Base-by-base conservation (phyloP, 2,797 vertebrate species). In the Stomatorhinus walkeri region DNA sequence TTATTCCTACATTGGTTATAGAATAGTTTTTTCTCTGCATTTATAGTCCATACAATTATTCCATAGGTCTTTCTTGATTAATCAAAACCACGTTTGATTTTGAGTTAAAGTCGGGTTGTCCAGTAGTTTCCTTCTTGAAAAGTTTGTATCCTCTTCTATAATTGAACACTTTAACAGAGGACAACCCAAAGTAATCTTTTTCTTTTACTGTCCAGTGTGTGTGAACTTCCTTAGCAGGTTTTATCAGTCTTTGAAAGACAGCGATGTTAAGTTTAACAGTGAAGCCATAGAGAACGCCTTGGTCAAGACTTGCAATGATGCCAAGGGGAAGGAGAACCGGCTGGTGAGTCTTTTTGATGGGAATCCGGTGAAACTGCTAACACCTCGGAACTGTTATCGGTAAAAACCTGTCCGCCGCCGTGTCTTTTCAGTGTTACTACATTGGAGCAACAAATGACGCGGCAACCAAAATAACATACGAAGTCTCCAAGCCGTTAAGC, bases 381-480 rank as follows among this genome's bases (percentile, higher is more conserved):
- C 6, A 61, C 12, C n/a, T 2, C 1, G 12, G 0, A 19, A 85
- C 3, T 19, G 2, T 76, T 24, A 0, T 24, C 4, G 40, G 12
- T 79, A 4, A 48, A 32, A 61, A 83, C 7, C 3, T 48, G 4
- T n/a, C 79, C 22, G n/a, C 79, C 8, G 6, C 79, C 3, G 19
- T 83, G 19, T 83, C 87, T 0, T 72, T 92, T 16, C 28, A 99
- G 98, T 99, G 98, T 92, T 99, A 99, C 94, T 99, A 99, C 88
- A 95, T 99, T 51, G 98, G 98, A 19, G 98, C 97, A 9, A 99
- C 98, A 16, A 96, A 93, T 7, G 98, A 99, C 87, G 98, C 98
- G 0, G 98, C 98, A 91, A 99, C 98, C 76, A 99, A 99, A 95
- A 99, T 99, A 0, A 95, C 96, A 92, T 99, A 99, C 0, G 98